Percentiles rank a stretch among this genome's conserved stretches.
phyloP scores from a whole-genome alignment of 2,888 invertebrate genomes.

The Conomelus anceps region DNA sequence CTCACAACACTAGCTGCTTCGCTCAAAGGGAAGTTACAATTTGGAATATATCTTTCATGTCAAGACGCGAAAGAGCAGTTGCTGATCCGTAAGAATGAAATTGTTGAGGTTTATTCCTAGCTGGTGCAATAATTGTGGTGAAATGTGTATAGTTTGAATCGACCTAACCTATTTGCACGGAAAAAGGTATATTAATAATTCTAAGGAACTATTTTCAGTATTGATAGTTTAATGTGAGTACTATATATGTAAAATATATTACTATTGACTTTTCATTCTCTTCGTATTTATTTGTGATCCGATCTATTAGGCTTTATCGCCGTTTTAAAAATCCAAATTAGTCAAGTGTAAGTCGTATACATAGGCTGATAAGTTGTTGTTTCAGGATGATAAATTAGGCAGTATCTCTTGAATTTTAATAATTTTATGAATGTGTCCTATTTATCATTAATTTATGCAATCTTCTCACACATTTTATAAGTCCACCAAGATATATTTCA shows the following conservation, averaged over 20 bases:
- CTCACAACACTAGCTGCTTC: conserved; percentile 65
- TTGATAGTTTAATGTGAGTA: neutral
- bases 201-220: neutral
- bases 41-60: conserved; percentile 67
- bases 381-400: too few species aligned
- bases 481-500: too few species aligned
- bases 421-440: too few species aligned
- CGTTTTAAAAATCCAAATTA: too few species aligned
- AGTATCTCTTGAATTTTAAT: too few species aligned
- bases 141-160: neutral
- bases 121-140: neutral
- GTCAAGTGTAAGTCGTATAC: too few species aligned
- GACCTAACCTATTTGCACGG: too few species aligned
- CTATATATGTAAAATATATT: neutral
- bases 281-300: neutral
- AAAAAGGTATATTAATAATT: neutral
- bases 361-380: too few species aligned
- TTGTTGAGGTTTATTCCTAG: neutral
- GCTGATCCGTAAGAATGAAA: neutral
- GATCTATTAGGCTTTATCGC: neutral
- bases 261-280: neutral
- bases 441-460: too few species aligned
- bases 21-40: conserved; percentile 67
- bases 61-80: neutral
- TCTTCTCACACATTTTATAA: too few species aligned